Base-by-base conservation (phyloP, 2,797 vertebrate genomes). In the Rallus crepitans region DNA sequence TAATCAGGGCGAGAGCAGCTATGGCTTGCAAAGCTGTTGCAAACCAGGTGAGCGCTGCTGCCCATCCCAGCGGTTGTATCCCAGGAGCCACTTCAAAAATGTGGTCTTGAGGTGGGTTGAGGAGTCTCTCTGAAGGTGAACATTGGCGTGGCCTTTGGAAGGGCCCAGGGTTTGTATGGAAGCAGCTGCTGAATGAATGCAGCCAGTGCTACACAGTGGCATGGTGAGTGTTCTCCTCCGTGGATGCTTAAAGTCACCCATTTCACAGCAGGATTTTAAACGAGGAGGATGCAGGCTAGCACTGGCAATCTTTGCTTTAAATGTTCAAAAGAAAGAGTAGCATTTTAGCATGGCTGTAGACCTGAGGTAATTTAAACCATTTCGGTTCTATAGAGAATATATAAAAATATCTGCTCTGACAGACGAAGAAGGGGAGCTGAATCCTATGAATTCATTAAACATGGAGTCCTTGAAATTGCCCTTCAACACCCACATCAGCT, bases 361-460 rank as follows among this genome's bases (percentile, higher is more conserved):
- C 78, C 64, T 94, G 77, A 90, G 64, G 79, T 68, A 33, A 52
- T 63, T 68, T 25, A 47, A 76, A 57, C 69, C 57, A 60, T 86
- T 47, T 88, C 15, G 30, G 76, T 91, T 94, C 90, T 47, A 1
- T 37, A 79, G 72, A 64, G 39, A 91, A 28, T 27, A 30, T 55
- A 66, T 50, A 72, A 57, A 94, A 95, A 90, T 45, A 45, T 87
- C 92, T 94, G 85, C 87, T 93, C 82, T 1, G 55, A 75, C 93
- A 94, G 93, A 93, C 47, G 0, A 87, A 50, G 82, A 73, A 63
- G 60, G 80, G 87, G 80, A 91, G 89, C 48, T 89, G 91, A 89
- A 94, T 89, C 93, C 64, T 86, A 87, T 95, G 75, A 94, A 91
- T 87, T 96, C 93, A 87, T 87, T 45, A 68, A 94, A 66, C 33